A percentile compares a stretch with the other conserved stretches of the same genome.
Conservation (phyloP, 2,113 vertebrate species). For the Oryctolagus cuniculus region mOryCun1.1 NC_091440.1:9204501-9205000, state of each 20-base stretch:
- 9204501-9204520: background rate
- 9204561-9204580: background rate
- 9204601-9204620: background rate
- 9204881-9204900: background rate
- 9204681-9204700: background rate
- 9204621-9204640: background rate
- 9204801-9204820: background rate
- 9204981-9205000: background rate
- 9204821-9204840: background rate
- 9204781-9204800: background rate
- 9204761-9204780: conserved; percentile 6
- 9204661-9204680: background rate
- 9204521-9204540: background rate
- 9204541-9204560: background rate
- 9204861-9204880: background rate
- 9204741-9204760: background rate
- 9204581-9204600: background rate
- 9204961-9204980: background rate
- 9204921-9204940: background rate
- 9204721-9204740: conserved; percentile 19
- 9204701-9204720: background rate
- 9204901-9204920: conserved; percentile 13
- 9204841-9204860: background rate
- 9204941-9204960: background rate
- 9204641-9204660: background rate